Evolutionary conservation across 2,113 vertebrate species (phyloP).

Genomic region (Thoracochromis brauschi): DNA sequence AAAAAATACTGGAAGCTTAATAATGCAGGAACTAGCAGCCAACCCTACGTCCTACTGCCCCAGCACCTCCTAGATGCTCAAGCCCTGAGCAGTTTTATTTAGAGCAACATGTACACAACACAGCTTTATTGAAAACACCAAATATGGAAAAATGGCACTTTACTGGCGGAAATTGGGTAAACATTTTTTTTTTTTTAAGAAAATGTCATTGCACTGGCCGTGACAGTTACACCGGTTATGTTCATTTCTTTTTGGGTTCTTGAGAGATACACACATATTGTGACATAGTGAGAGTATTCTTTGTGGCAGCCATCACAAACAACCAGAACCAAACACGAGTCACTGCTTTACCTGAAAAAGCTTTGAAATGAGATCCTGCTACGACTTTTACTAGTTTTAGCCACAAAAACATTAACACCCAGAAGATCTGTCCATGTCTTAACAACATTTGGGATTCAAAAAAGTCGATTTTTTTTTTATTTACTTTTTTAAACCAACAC

Average conservation of each 20-base stretch:
- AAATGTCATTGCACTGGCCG: not conserved
- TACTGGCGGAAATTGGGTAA: not conserved
- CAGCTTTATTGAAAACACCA: not conserved
- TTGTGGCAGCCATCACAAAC: not conserved
- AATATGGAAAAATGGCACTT: not conserved
- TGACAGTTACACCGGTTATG: not conserved
- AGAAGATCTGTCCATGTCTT: not conserved
- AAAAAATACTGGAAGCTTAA: not conserved
- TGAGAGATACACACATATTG: not conserved
- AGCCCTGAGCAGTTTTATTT: not conserved
- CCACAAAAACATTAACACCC: not conserved
- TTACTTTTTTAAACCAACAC: not conserved
- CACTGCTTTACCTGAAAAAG: not conserved
- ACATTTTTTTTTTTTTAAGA: not conserved
- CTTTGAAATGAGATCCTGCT: not conserved
- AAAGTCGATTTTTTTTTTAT: accelerated
- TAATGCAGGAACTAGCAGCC: not conserved
- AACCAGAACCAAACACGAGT: not conserved
- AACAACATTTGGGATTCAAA: not conserved
- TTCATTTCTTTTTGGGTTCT: not conserved
- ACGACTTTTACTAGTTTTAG: not conserved
- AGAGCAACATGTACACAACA: not conserved
- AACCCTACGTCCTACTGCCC: not conserved
- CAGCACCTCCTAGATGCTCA: not conserved
- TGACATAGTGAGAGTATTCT: not conserved